Base-by-base conservation (phyloP, 2,113 vertebrate species). In the Syngnathus scovelli region DNA sequence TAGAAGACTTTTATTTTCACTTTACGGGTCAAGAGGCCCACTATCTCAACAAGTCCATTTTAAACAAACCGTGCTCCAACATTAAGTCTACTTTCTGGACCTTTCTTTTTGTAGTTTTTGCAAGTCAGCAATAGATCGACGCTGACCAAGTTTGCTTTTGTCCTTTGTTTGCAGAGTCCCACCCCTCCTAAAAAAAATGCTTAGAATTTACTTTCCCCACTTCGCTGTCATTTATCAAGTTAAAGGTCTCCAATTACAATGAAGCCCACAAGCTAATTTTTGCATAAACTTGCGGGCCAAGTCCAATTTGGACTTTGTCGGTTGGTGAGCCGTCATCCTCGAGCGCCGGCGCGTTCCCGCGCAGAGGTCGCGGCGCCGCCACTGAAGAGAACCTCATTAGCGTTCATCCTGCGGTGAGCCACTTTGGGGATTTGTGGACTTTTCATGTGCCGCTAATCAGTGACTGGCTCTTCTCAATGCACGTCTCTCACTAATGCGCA, bases 331-430 rank as follows among this genome's bases (percentile, higher is more conserved):
- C 27, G 27, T 33, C 27, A 3, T 3, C 27, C 27, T 33, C 27
- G 27, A 55, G 0, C 36, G 56, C 21, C 58, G 61, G 49, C 59
- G 67, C 6, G 46, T 78, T 76, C 74, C 13, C 59, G 55, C 71
- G 65, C 69, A 43, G 76, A 79, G 72, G 74, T 81, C 60, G 19
- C 48, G 61, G 69, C 27, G 69, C 65, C 51, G 77, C 61, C 61
- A 2, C 67, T 65, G 56, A 33, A 59, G 54, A 70, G 73, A 80
- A 80, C 64, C 79, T 82, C 76, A 82, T 85, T 85, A 76, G 80
- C 78, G 78, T 78, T 68, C 64, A 79, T 77, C 75, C 68, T 77
- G 70, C 60, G 78, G 43, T 21, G 37, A 71, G 69, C 59, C 56
- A n/a, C 62, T 65, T 66, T 66, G 66, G 44, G 70, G 67, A 77